Base-by-base conservation (phyloP, 2,888 invertebrate species). In the Diadegma fenestrale region DNA sequence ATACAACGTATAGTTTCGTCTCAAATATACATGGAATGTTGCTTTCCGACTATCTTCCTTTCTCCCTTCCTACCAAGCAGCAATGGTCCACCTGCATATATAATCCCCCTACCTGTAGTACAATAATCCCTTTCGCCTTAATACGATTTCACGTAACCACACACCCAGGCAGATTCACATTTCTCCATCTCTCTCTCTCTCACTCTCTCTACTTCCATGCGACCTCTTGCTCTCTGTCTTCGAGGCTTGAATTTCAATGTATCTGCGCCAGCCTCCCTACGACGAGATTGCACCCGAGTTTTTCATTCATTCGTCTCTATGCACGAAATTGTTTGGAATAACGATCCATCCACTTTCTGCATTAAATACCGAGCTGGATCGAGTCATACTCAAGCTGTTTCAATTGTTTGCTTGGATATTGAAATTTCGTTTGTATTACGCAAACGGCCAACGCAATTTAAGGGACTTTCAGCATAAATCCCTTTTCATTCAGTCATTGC, bases 81-180 rank as follows among this genome's bases (percentile, higher is more conserved):
- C 54, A 30, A 69, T 71, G 82, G 81, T 79, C 81, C 68, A 81
- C 85, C 81, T 85, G 82, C 80, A 82, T 61, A 75, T 63, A 76
- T 87, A 87, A 87, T 87, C 86, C 84, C 68, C 45, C 58, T 84
- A 85, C 85, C 85, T 83, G 79, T 77, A 75, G 79, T 77, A 75
- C 82, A 80, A 82, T 84, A 87, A 87, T 87, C 86, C 82, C 71
- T 68, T 54, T 64, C 78, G 80, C 80, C 82, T 81, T 87, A 84
- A 84, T 85, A 81, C 84, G 79, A 86, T 87, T 86, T 69, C 79
- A 63, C 80, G 69, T 78, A 84, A 66, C 84, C 61, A 58, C 78
- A 69, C 61, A 76, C 64, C 76, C 77, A 58, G 63, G 64, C 54
- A 68, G 51, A 77, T 81, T 81, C 61, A 30, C 58, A 43, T 30